Evolutionary conservation across 2,888 invertebrate genomes (phyloP).

Genomic region (Chaetogeoica ovagalla): DNA sequence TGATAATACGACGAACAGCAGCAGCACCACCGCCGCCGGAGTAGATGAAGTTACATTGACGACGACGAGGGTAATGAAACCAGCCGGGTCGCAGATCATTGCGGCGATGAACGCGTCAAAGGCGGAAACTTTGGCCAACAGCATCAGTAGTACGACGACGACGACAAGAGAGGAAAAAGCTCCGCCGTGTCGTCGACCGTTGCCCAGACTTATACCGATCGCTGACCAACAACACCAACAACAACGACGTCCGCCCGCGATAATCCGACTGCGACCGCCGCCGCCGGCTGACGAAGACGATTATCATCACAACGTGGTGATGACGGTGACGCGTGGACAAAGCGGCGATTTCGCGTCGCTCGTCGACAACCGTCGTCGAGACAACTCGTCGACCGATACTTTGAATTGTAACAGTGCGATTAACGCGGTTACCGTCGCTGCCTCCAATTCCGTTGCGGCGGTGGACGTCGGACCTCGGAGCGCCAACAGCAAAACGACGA

Average conservation of each 20-base stretch:
- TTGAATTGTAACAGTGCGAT: not conserved
- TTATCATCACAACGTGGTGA: constrained; percentile 61
- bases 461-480: not conserved
- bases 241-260: not conserved
- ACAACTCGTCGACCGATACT: constrained; percentile 17
- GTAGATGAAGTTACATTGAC: constrained; percentile 60
- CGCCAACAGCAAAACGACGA: constrained; percentile 70
- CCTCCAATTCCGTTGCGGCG: not conserved
- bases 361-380: constrained; percentile 56
- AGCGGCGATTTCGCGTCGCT: constrained; percentile 65
- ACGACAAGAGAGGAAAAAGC: constrained; percentile 7
- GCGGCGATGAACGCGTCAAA: not conserved
- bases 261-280: not conserved
- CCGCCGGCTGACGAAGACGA: constrained; percentile 59
- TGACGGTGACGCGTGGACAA: constrained; percentile 58
- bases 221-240: not conserved
- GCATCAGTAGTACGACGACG: not conserved
- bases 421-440: not conserved
- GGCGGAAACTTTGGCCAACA: not conserved
- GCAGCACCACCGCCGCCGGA: constrained; percentile 58
- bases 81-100: not conserved
- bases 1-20: constrained; percentile 57
- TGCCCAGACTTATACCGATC: constrained; percentile 38
- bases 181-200: constrained; percentile 14
- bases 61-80: not conserved